Evolutionary conservation across 2,797 vertebrate species (phyloP), one percentile per base, ranked within the genome.

Genomic region (Holocentrus rufus): DNA sequence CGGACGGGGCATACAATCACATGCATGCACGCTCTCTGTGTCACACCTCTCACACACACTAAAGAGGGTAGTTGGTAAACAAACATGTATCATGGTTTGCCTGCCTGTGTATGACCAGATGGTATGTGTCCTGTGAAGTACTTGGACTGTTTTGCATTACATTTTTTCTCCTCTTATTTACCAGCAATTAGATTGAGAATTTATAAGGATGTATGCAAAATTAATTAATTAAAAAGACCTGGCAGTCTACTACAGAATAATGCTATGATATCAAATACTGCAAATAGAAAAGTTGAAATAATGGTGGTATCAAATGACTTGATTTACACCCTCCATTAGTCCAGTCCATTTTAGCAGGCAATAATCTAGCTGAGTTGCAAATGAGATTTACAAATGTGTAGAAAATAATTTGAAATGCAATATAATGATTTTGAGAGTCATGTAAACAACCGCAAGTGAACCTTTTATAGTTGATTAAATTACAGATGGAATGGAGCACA

Each of bases 1-100:
- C 68, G 39, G 65, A 85, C 80, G 54, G 46, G 72, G 77, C 73
- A 69, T 79, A 75, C 60, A 82, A 75, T 80, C 80, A 70, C 81
- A 83, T 17, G 25, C 62, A 30, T 61, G 61, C 68, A 52, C 53
- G 47, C 59, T 61, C 68, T 78, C 61, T 69, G 46, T 62, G 2
- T 46, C 58, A 20, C 27, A 7, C 22, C 52, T 23, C 11, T 34
- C 44, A 47, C 46, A 56, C 68, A 54, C 70, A 36, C 31, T 39
- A 56, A 50, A 46, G 75, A 63, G 15, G 25, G 20, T 53, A 25
- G 39, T 61, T 71, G 52, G 55, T 60, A 65, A 78, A 72, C 57
- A 71, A 70, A 68, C 20, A 10, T 22, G 31, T 39, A 31, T 36
- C 18, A 14, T 54, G 23, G 25, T 46, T 53, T 13, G 15, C 17